phyloP scores from a whole-genome alignment of 2,888 invertebrate species.

The Prosapia bicincta region DNA sequence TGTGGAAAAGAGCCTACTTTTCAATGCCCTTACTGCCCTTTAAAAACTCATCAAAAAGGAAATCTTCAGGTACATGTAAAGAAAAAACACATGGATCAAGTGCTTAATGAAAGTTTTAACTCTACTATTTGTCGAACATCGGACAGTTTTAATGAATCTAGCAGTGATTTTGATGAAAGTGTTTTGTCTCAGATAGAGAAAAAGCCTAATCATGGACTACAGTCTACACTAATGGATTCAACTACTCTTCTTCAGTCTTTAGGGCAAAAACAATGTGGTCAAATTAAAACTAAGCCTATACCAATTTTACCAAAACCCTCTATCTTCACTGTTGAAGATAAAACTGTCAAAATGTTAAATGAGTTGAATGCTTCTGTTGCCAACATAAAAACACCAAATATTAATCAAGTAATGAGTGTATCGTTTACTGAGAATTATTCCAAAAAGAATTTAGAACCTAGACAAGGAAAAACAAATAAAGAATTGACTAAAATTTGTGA shows the following conservation, averaged over 20 bases:
- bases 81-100: constrained; percentile 35
- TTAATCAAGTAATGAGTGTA: not conserved
- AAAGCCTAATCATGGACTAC: not conserved
- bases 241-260: not conserved
- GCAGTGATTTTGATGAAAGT: not conserved
- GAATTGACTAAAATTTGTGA: not conserved
- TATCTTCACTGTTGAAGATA: not conserved
- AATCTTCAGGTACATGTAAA: constrained; percentile 39
- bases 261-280: not conserved
- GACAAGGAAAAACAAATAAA: not conserved
- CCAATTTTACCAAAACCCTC: not conserved
- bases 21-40: constrained; percentile 41
- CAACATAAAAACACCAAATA: not conserved
- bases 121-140: not conserved
- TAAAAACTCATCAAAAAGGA: constrained; percentile 42
- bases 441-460: not conserved
- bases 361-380: not conserved
- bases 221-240: not conserved
- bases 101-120: not conserved
- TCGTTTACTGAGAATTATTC: not conserved
- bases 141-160: not conserved
- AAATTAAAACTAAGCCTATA: not conserved
- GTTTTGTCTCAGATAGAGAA: not conserved
- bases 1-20: constrained; percentile 44
- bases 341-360: not conserved